phyloP scores from a whole-genome alignment of 1,140 invertebrate genomes.

The Mercenaria mercenaria region DNA sequence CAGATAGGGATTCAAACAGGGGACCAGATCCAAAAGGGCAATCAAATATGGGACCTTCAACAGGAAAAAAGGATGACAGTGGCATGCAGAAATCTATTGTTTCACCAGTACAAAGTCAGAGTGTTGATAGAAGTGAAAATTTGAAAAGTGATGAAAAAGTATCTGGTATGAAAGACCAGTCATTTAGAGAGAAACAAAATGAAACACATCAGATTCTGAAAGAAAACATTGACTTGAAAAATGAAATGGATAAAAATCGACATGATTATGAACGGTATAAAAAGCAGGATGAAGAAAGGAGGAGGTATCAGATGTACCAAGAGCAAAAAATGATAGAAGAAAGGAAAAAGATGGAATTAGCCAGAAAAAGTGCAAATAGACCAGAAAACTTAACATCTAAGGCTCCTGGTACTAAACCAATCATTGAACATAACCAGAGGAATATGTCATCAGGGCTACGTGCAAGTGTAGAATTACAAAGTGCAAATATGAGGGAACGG shows the following conservation, averaged over 20 bases:
- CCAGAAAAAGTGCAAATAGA: conserved; percentile 39
- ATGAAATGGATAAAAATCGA: conserved; percentile 83
- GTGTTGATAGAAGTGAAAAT: conserved; percentile 20
- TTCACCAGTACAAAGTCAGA: not conserved
- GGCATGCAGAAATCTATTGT: conserved; percentile 42
- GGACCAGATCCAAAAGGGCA: conserved; percentile 6
- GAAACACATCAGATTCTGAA: conserved; percentile 86
- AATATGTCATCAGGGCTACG: conserved; percentile 25
- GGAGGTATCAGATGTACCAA: conserved; percentile 65
- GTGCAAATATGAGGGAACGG: conserved; percentile 12
- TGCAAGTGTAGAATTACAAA: conserved; percentile 13
- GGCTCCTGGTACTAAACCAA: conserved; percentile 58
- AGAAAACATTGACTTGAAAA: conserved; percentile 86
- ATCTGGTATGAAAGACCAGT: conserved; percentile 69
- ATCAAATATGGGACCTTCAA: not conserved
- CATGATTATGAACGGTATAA: conserved; percentile 64
- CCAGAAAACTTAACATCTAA: conserved; percentile 60
- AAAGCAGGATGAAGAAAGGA: conserved; percentile 41
- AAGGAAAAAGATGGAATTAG: conserved; percentile 59
- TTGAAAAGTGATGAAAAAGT: conserved; percentile 12
- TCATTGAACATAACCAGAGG: conserved; percentile 48
- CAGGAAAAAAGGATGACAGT: conserved; percentile 48
- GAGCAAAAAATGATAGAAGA: conserved; percentile 65
- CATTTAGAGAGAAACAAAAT: conserved; percentile 83
- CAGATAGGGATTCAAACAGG: conserved; percentile 14